Conservation (phyloP, 2,113 vertebrate genomes). For the Xiphorhynchus elegans region DNA sequence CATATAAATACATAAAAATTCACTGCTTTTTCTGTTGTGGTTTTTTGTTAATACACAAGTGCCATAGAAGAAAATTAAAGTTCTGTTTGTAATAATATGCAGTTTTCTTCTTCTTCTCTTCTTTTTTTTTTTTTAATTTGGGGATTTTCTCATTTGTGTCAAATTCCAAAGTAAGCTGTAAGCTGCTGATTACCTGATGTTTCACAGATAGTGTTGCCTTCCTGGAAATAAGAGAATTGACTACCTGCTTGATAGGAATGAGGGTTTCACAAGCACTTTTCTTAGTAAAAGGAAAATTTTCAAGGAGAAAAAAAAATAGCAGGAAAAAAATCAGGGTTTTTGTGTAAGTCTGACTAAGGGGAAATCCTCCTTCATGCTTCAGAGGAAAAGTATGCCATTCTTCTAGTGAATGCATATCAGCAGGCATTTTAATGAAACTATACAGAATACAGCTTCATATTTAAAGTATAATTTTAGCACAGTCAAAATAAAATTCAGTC, state of each 20-base stretch:
- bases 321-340: background rate
- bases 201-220: background rate
- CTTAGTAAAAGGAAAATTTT: background rate
- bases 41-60: background rate
- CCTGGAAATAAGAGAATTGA: background rate
- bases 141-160: background rate
- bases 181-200: background rate
- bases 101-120: background rate
- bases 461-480: background rate
- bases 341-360: background rate
- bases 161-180: background rate
- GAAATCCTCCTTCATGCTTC: background rate
- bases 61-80: background rate
- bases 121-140: background rate
- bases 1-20: slow-evolving; percentile 25
- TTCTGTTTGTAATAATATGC: background rate
- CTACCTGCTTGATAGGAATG: background rate
- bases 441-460: background rate
- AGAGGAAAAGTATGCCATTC: background rate
- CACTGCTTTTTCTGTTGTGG: background rate
- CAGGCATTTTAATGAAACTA: slow-evolving; percentile 4
- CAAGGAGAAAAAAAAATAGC: background rate
- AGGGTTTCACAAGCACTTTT: background rate
- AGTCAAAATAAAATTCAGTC: background rate
- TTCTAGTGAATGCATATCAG: background rate